A percentile compares a stretch with the other conserved stretches of the same genome.
Evolutionary conservation across 2,113 vertebrate species (phyloP).

Genomic region (Reinhardtius hippoglossoides): DNA sequence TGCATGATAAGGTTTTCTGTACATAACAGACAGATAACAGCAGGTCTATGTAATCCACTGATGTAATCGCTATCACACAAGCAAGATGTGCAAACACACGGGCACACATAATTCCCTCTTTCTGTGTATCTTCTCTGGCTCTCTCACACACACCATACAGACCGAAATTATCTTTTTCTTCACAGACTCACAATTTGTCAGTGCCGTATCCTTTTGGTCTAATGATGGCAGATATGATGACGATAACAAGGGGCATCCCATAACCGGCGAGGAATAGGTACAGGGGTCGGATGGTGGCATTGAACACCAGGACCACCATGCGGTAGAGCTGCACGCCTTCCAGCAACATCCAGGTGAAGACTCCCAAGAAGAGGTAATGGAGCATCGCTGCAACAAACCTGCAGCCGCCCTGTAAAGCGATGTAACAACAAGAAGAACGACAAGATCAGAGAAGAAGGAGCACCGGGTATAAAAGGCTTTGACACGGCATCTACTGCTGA

Average conservation of each 20-base stretch:
- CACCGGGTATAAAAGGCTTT: not conserved
- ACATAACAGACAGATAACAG: not conserved
- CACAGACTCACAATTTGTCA: slow-evolving; percentile 75
- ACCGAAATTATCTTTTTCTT: not conserved
- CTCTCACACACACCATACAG: not conserved
- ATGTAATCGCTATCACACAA: slow-evolving; percentile 15
- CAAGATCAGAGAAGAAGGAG: not conserved
- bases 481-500: no score
- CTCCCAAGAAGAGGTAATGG: slow-evolving; percentile 88
- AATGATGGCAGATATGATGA: slow-evolving; percentile 80
- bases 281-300: slow-evolving; percentile 79
- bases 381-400: slow-evolving; percentile 85
- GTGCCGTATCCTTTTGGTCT: slow-evolving; percentile 81
- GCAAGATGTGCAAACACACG: not conserved
- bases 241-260: slow-evolving; percentile 81
- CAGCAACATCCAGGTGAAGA: slow-evolving; percentile 91
- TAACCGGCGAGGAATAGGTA: slow-evolving; percentile 84
- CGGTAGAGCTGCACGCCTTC: slow-evolving; percentile 91
- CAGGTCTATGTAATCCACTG: slow-evolving; percentile 14
- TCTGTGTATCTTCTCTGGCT: not conserved
- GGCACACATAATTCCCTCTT: not conserved
- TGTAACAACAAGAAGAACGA: not conserved
- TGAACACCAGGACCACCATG: slow-evolving; percentile 90
- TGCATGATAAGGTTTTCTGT: slow-evolving; percentile 6
- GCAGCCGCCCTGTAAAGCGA: slow-evolving; percentile 80